phyloP scores from a whole-genome alignment of 2,888 invertebrate species.

The Ormyrus thymus region DNA sequence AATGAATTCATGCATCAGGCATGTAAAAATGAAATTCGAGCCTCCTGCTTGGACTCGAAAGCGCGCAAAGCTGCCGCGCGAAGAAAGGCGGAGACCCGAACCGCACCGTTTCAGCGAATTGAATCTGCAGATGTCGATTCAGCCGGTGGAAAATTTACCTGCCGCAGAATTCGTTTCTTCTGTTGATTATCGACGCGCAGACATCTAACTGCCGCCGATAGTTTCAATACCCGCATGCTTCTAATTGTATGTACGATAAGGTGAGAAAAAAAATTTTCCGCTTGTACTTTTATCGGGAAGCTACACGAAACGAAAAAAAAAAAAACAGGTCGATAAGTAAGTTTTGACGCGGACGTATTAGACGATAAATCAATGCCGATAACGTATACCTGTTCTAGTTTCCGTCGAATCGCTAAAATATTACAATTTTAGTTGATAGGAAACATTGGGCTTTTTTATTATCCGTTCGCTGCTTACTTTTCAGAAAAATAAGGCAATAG shows the following conservation, averaged over 20 bases:
- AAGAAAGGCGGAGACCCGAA: background rate
- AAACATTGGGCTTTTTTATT: too few species aligned
- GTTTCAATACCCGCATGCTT: background rate
- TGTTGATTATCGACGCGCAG: background rate
- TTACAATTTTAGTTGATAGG: too few species aligned
- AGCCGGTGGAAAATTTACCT: constrained; percentile 11
- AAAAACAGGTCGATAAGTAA: background rate
- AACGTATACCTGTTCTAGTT: background rate
- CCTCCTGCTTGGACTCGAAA: constrained; percentile 17
- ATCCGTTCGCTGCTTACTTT: too few species aligned
- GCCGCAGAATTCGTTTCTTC: background rate
- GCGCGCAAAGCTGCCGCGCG: background rate
- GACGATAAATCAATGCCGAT: background rate
- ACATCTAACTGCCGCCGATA: constrained; percentile 4
- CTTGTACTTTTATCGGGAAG: background rate
- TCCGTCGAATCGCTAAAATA: too few species aligned
- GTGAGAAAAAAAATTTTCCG: constrained; percentile 15
- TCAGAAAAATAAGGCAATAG: too few species aligned
- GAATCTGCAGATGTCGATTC: constrained; percentile 16
- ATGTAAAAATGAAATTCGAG: constrained; percentile 20
- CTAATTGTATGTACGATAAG: constrained; percentile 16
- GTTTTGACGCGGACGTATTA: background rate
- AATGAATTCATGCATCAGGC: constrained; percentile 21
- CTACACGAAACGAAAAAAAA: too few species aligned
- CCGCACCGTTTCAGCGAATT: background rate